Evolutionary conservation across 2,888 invertebrate species (phyloP), one percentile per base, ranked within the genome.

Genomic region (Phorcus lineatus): DNA sequence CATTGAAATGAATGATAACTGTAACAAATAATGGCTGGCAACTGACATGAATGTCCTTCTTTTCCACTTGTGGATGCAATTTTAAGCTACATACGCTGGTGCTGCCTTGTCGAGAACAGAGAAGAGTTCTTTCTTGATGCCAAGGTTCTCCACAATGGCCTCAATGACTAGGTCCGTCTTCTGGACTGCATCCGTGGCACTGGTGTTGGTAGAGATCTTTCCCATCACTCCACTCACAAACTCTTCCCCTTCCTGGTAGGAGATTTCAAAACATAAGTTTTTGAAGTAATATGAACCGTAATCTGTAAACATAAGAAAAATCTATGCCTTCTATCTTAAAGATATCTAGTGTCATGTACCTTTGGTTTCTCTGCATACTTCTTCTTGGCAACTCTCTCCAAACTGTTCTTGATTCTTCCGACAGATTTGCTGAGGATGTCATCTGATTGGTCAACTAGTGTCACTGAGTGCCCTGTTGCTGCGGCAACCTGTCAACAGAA

Each of bases 91-190:
- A 83, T 86, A 94, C 93, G 89, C 85, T 57, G 93, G 93, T n/a
- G 93, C 93, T 91, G 95, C 95, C 81, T 93, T 94, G 94, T 97
- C 97, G 55, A 97, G 94, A 82, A 84, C 55, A 31, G 86, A 94
- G 90, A 97, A 97, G 2, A 97, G 93, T 87, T 96, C 95, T 91
- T 96, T 96, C 92, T 96, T 97, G 0, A 95, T 93, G 77, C 95
- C 95, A 81, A 97, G 93, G 90, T 97, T 97, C 92, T 97, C 97
- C 11, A 97, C 95, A 90, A 97, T 96, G 11, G 97, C 97, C 93
- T 97, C 97, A 17, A 97, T 95, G 2, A 97, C 96, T 80, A 97
- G 92, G 93, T 97, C 97, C 0, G 96, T 94, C 24, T 95, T 93
- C 91, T 95, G 94, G 0, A 95, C 96, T 17, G 95, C 94, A 54